Conservation (phyloP, 92 coral and sea anemone genomes). For the Heteractis magnifica region DNA sequence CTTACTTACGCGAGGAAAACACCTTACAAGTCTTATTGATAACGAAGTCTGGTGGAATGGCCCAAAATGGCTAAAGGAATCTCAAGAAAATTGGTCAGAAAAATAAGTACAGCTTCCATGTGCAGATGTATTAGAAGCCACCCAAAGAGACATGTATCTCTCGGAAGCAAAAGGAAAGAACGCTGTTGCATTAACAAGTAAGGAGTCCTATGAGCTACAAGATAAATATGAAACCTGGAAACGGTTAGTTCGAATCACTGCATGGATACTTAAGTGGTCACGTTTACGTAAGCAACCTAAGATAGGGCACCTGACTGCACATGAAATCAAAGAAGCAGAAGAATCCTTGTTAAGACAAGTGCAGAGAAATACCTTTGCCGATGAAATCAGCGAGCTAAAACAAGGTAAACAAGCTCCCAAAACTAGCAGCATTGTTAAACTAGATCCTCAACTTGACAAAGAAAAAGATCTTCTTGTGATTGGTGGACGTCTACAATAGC, state of each 20-base stretch:
- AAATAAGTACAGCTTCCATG: not conserved
- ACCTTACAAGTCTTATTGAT: not conserved
- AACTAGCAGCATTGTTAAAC: conserved; percentile 21
- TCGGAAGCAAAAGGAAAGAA: not conserved
- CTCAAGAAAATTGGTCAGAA: not conserved
- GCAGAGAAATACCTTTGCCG: too few relatives aligned
- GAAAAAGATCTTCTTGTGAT: conserved; percentile 21
- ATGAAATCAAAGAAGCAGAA: not conserved
- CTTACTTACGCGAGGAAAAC: not conserved
- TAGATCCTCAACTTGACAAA: conserved; percentile 27
- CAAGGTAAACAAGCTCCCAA: not conserved
- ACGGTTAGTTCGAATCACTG: not conserved
- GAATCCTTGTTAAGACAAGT: too few relatives aligned
- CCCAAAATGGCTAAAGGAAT: not conserved
- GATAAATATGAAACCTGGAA: not conserved
- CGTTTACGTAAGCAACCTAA: not conserved
- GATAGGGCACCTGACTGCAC: not conserved
- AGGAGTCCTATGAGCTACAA: not conserved
- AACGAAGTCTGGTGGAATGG: not conserved
- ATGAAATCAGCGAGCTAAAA: too few relatives aligned
- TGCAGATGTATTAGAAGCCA: not conserved
- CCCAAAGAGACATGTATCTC: not conserved
- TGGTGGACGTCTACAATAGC: conserved; percentile 41
- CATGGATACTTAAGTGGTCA: conserved; percentile 3
- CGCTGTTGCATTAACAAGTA: not conserved